A percentile compares a stretch with the other conserved stretches of the same genome.
Evolutionary conservation across 2,113 vertebrate genomes (phyloP).

Genomic region (Hystrix cristata): DNA sequence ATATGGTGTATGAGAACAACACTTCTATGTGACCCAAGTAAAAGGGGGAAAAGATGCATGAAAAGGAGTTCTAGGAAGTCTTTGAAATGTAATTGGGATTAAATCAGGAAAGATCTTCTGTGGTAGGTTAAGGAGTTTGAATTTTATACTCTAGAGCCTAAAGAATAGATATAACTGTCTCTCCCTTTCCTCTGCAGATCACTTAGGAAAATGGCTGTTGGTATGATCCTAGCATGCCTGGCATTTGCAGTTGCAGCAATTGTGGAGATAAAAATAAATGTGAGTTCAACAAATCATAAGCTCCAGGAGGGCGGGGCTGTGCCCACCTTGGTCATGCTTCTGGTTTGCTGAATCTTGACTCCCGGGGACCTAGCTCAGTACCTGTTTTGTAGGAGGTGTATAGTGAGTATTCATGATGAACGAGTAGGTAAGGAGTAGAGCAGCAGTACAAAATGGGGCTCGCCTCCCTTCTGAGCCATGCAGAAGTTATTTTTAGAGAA

Average conservation of each 20-base stretch:
- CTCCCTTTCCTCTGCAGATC: slow-evolving; percentile 89
- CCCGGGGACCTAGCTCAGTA: not conserved
- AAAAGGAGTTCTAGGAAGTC: not conserved
- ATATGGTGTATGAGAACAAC: not conserved
- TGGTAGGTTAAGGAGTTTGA: not conserved
- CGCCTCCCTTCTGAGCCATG: slow-evolving; percentile 27
- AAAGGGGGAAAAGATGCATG: not conserved
- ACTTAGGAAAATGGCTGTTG: slow-evolving; percentile 94
- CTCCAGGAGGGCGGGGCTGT: not conserved
- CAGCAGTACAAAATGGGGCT: not conserved
- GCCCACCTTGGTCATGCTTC: not conserved
- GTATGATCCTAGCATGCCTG: slow-evolving; percentile 96
- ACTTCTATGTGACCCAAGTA: not conserved
- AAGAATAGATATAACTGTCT: slow-evolving; percentile 26
- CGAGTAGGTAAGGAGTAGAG: not conserved
- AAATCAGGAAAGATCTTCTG: slow-evolving; percentile 16
- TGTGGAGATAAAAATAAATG: slow-evolving; percentile 95
- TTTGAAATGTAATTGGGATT: slow-evolving; percentile 40
- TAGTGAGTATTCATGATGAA: not conserved
- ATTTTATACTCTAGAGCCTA: slow-evolving; percentile 7
- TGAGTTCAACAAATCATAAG: slow-evolving; percentile 84
- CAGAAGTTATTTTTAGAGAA: slow-evolving; percentile 9
- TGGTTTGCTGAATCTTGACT: slow-evolving; percentile 1
- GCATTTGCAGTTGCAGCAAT: slow-evolving; percentile 94
- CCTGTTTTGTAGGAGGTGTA: not conserved